phyloP scores from a whole-genome alignment of 2,113 vertebrate genomes.

The Morphnarchus princeps region DNA sequence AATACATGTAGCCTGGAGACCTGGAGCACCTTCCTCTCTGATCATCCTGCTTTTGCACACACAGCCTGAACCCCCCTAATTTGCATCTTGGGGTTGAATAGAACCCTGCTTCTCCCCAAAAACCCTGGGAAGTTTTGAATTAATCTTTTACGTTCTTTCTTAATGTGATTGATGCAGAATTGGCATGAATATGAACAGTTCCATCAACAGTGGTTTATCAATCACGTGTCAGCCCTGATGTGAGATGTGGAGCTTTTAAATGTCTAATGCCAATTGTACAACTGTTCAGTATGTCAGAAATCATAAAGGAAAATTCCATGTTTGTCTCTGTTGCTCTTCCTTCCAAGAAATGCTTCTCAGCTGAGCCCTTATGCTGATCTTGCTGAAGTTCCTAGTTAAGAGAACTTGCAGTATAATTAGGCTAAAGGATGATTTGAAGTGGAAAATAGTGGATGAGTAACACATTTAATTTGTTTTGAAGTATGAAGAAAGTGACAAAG shows the following conservation, averaged over 20 bases:
- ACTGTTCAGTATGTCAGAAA: neutral
- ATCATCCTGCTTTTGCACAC: neutral
- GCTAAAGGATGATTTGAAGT: neutral
- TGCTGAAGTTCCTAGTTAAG: neutral
- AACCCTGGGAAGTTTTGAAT: neutral
- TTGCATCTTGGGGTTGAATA: neutral
- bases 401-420: neutral
- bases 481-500: neutral
- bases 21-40: neutral
- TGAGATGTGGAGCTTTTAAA: neutral
- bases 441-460: neutral
- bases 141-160: neutral
- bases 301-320: neutral
- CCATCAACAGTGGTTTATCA: neutral
- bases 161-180: neutral
- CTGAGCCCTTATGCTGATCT: neutral
- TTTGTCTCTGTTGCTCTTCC: neutral
- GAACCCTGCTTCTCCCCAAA: neutral
- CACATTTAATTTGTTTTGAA: neutral
- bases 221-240: accelerated
- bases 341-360: neutral
- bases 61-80: accelerated
- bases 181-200: neutral
- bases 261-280: neutral
- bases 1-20: neutral